These are phyloP conservation scores for Nasua narica DNA, from an alignment of 2,797 vertebrate genomes.

Conservation along the genomic window DNA sequence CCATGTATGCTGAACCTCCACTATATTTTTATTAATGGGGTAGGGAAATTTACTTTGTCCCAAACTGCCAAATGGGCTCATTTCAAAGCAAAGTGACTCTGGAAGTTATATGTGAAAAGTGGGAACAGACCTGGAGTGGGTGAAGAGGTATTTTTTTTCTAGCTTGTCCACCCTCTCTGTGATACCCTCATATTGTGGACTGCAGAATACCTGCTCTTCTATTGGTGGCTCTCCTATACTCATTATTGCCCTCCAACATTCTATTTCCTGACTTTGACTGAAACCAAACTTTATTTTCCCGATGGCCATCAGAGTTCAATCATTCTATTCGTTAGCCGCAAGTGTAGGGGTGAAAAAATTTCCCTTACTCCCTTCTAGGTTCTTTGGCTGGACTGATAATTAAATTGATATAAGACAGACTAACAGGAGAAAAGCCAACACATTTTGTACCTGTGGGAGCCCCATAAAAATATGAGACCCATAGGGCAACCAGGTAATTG, in stretches of 20 bases:
- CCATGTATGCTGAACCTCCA: not conserved
- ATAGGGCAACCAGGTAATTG: not conserved
- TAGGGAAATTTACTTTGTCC: not conserved
- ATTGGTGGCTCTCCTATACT: not conserved
- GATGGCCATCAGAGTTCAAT: not conserved
- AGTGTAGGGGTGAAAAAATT: not conserved
- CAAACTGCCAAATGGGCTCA: not conserved
- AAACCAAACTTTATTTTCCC: not conserved
- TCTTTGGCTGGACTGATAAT: not conserved
- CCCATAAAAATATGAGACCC: not conserved
- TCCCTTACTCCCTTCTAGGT: not conserved
- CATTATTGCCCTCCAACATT: not conserved
- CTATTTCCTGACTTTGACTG: not conserved
- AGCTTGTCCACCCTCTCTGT: not conserved
- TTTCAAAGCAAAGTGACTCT: not conserved
- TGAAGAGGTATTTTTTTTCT: not conserved
- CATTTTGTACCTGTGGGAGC: not conserved
- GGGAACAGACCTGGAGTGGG: not conserved
- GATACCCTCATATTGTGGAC: not conserved
- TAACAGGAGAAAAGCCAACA: not conserved
- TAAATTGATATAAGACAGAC: not conserved
- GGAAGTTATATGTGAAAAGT: not conserved
- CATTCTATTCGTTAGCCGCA: not conserved
- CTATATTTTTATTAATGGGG: slow-evolving; percentile 2
- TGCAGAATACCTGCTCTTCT: not conserved